phyloP scores from a whole-genome alignment of 2,797 vertebrate genomes.

The Sitta carolinensis region DNA sequence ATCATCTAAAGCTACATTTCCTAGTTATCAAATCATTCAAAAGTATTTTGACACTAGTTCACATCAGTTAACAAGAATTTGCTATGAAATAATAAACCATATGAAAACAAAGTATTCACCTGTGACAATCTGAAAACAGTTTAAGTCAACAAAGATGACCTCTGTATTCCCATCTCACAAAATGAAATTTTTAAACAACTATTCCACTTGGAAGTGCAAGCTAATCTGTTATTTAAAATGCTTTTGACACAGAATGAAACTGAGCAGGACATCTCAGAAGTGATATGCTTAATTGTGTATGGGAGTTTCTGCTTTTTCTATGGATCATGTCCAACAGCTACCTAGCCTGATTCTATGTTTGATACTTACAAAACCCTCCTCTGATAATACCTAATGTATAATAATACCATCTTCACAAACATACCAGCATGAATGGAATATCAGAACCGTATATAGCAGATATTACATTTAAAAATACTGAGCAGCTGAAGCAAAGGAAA shows the following conservation, averaged over 20 bases:
- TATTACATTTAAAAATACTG: background rate
- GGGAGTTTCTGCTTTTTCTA: background rate
- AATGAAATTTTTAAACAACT: background rate
- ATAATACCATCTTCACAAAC: background rate
- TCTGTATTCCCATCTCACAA: background rate
- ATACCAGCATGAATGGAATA: background rate
- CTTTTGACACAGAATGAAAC: background rate
- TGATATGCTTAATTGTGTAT: background rate
- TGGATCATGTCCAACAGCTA: background rate
- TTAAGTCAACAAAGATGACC: background rate
- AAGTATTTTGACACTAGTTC: background rate
- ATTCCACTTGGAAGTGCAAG: background rate
- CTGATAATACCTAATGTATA: background rate
- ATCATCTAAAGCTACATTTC: background rate
- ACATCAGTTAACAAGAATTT: background rate
- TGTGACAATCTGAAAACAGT: background rate
- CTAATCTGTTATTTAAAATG: background rate
- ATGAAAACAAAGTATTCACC: background rate
- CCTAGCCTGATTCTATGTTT: background rate
- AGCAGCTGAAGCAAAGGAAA: background rate
- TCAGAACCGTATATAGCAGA: background rate
- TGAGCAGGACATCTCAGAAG: background rate
- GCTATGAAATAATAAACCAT: background rate
- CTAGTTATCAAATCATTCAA: background rate
- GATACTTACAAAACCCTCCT: background rate